Percentiles rank a stretch among this genome's conserved stretches.
phyloP scores from a whole-genome alignment of 2,113 vertebrate species.

The Charina bottae region DNA sequence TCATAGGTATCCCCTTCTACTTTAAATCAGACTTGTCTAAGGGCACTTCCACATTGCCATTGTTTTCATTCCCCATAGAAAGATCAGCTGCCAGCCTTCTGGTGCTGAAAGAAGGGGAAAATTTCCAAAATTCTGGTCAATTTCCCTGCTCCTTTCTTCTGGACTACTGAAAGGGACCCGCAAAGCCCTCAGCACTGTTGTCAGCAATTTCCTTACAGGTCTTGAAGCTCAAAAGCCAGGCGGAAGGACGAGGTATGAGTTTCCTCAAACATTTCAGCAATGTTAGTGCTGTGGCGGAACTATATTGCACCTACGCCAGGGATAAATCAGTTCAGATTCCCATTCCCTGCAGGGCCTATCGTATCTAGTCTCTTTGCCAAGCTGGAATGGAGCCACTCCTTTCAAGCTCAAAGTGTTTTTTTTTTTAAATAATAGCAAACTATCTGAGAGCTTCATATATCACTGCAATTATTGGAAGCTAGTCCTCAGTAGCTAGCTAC shows the following conservation, averaged over 20 bases:
- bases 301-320: background rate
- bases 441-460: background rate
- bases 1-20: background rate
- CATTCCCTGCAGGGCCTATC: background rate
- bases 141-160: background rate
- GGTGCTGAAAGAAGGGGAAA: background rate
- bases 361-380: background rate
- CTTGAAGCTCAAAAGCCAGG: background rate
- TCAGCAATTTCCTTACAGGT: background rate
- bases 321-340: background rate
- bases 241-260: background rate
- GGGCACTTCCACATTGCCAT: background rate
- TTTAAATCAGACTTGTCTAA: background rate
- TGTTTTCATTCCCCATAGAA: background rate
- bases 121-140: background rate
- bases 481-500: no score
- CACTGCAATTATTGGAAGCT: background rate
- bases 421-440: background rate
- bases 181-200: background rate
- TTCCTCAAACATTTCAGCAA: background rate
- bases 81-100: background rate
- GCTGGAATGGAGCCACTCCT: background rate
- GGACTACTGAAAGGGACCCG: background rate
- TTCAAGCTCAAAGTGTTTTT: background rate
- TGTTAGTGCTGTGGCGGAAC: background rate